Evolutionary conservation across 2,888 invertebrate genomes (phyloP).

Genomic region (Cephus pygmeus): DNA sequence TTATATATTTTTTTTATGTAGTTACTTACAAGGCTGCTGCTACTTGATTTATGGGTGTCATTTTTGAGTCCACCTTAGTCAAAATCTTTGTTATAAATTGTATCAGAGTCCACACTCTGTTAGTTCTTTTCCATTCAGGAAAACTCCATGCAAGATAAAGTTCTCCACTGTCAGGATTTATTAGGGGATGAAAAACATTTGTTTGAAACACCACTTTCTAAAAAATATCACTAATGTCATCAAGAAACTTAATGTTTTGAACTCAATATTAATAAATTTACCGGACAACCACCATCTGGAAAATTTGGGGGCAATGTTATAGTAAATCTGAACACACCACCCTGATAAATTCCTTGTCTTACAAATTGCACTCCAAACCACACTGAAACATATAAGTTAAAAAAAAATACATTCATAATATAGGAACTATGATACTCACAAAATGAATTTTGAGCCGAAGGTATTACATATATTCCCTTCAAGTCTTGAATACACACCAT

Average conservation of each 20-base stretch:
- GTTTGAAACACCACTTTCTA: slow-evolving; percentile 87
- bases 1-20: slow-evolving; percentile 8
- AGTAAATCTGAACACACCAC: slow-evolving; percentile 90
- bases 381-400: slow-evolving; percentile 70
- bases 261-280: slow-evolving; percentile 66
- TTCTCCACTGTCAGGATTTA: slow-evolving; percentile 81
- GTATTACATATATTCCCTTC: slow-evolving; percentile 92
- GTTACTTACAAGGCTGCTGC: slow-evolving; percentile 75
- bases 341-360: slow-evolving; percentile 87
- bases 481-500: slow-evolving; percentile 87
- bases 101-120: slow-evolving; percentile 84
- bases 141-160: slow-evolving; percentile 84
- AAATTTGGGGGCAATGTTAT: slow-evolving; percentile 88
- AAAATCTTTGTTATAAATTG: slow-evolving; percentile 87
- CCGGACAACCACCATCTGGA: slow-evolving; percentile 87
- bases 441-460: slow-evolving; percentile 85
- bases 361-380: slow-evolving; percentile 95
- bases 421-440: slow-evolving; percentile 70
- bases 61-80: slow-evolving; percentile 81
- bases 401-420: slow-evolving; percentile 18
- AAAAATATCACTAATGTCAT: slow-evolving; percentile 42
- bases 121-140: slow-evolving; percentile 84
- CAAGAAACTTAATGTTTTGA: slow-evolving; percentile 4
- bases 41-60: slow-evolving; percentile 76
- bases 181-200: slow-evolving; percentile 87